These are phyloP conservation scores for Dendronephthya gigantea DNA, from an alignment of 64 coral and sea anemone species.

Conservation along the genomic window DNA sequence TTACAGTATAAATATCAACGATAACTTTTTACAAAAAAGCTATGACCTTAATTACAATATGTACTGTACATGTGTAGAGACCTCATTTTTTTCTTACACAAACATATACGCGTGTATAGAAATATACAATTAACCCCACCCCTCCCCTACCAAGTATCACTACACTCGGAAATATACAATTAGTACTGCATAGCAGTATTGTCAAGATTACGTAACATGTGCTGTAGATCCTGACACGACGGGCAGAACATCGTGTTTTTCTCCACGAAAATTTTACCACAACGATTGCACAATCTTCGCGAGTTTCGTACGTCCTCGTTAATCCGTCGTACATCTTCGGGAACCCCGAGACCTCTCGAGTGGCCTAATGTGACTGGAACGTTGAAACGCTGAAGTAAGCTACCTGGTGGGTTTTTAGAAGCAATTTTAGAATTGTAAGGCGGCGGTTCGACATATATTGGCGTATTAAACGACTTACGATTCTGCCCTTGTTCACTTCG, in stretches of 20 bases:
- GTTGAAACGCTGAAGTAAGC: background rate
- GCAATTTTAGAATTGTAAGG: background rate
- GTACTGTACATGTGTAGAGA: background rate
- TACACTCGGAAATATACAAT: background rate
- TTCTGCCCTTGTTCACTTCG: background rate
- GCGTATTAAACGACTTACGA: background rate
- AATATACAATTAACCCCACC: background rate
- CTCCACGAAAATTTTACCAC: background rate
- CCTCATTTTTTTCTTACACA: background rate
- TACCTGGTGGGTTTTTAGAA: background rate
- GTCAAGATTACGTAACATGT: background rate
- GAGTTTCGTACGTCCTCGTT: background rate
- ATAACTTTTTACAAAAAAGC: background rate
- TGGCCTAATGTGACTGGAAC: background rate
- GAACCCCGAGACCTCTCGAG: background rate
- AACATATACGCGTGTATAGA: background rate
- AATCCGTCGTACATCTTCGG: slow-evolving; percentile 6
- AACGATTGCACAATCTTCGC: background rate
- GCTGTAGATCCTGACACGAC: background rate
- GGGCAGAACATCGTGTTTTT: background rate
- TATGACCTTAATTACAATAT: background rate
- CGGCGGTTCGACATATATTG: background rate
- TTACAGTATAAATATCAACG: no score
- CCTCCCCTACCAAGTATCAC: background rate
- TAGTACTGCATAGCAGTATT: background rate